Evolutionary conservation across 2,797 vertebrate genomes (phyloP), one percentile per base, ranked within the genome.

Genomic region (Leucoraja ocellata): DNA sequence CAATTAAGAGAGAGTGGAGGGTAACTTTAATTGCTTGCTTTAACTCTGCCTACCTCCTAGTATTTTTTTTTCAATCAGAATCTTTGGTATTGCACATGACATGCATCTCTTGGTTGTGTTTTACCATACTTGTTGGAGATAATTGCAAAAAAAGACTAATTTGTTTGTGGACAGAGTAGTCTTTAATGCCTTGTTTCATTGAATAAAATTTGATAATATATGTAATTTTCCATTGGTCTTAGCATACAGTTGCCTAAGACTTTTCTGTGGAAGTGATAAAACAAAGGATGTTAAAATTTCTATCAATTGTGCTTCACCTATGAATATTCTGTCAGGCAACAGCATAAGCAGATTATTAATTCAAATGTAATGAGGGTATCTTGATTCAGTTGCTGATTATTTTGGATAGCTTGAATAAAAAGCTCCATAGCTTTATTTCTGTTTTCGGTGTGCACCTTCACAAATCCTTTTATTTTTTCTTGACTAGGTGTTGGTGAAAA

Each of bases 401-500:
- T 61, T 32, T 1, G 28, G 83, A 86, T 65, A 1, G 2, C 14
- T 63, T n/a, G 13, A n/a, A 23, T 14, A 86, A 63, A 1, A 13
- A 77, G 11, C 10, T 77, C 25, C 76, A 77, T 10, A 13, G 71
- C 63, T 86, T 86, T 86, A 61, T 61, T 63, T n/a, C 46, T 54
- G 46, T 4, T 54, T 88, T 36, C 68, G 6, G 5, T 21, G 7
- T 36, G 7, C 14, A 71, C 58, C 8, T 81, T 54, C 21, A 36
- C 93, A 93, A 84, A 93, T 94, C 21, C 86, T 93, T 94, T 93
- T 65, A 93, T 93, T 94, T n/a, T 58, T 79, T 95, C 93, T 94
- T 94, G 46, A 36, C 95, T 94, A 99, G 99, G 99, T 95, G 99
- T 99, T 93, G 98, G 98, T 93, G 97, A 97, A 94, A 97, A 97